Base-by-base conservation (phyloP, 2,888 invertebrate species). In the Electrophaes corylata region DNA sequence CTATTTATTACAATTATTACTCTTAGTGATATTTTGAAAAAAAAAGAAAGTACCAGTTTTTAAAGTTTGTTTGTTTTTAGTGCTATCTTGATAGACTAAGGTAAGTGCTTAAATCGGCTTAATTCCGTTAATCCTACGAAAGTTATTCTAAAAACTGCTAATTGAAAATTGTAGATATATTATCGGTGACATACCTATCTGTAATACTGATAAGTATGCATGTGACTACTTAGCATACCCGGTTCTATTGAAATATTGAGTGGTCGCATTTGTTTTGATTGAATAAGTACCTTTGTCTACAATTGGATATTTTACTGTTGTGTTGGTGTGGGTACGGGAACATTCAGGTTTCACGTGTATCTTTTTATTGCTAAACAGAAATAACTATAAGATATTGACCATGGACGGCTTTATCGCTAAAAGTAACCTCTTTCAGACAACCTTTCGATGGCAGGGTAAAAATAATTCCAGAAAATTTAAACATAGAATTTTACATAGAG, bases 61-160 rank as follows among this genome's bases (percentile, higher is more conserved):
- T 14, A 0, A 19, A 52, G 26, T 52, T 39, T 52, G 26, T 10
- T 26, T 39, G 39, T 29, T 16, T n/a, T 49, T 33, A 14, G 4
- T 41, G 57, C 58, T 65, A 60, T 62, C 62, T 53, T 16, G 48
- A 57, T 35, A 47, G 4, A 52, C 20, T 60, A 46, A 62, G 62
- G 62, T 65, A 26, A 57, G 62, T 57, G n/a, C n/a, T n/a, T n/a
- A 16, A 16, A 37, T 8, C 37, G 1, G 12, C 20, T 12, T 41
- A 40, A 40, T 41, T 23, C 6, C 10, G 26, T 10, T 29, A 29
- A 29, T 29, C 8, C 2, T 23, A 23, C 4, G 26, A 10, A 6
- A 10, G 10, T n/a, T n/a, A 29, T 29, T 10, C 2, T 4, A 6
- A n/a, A 6, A 12, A 20, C 20, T 41, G n/a, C n/a, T 40, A 39